Base-by-base conservation (phyloP, 2,888 invertebrate genomes). In the Lycia hirtaria region DNA sequence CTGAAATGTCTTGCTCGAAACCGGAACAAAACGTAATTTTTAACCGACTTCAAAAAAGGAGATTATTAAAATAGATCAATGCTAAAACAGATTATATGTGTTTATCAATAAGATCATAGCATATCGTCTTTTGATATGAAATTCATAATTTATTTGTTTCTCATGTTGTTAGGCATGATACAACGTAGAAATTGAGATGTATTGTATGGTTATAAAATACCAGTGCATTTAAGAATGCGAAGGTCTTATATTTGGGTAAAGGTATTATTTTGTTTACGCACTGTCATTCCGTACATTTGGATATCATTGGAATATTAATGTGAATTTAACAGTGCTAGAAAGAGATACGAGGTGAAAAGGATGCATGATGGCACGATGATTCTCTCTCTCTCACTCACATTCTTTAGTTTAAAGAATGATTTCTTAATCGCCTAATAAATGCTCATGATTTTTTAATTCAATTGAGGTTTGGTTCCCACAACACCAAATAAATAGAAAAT, bases 211-310 rank as follows among this genome's bases (percentile, higher is more conserved):
- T 58, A 30, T 48, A 58, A 20, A 58, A 19, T 54, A 52, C 26
- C 73, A 75, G 71, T 75, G 65, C 75, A 70, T 68, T 65, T 65
- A 69, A 73, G 74, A 71, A 73, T 59, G 68, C 75, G 70, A n/a
- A n/a, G n/a, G 69, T 75, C 72, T 83, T 78, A 72, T 76, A 80
- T 76, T 81, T 83, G 81, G 88, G 87, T 82, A 78, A 78, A 85
- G 87, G 87, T 88, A 86, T 79, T 79, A 68, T 78, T 75, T 73
- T 82, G 75, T 78, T 82, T 76, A 70, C 56, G 71, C 76, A 78
- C 65, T 56, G 57, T 68, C 83, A 81, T 77, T 62, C 49, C 75
- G 73, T 50, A 28, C 51, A 47, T 57, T 52, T 53, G 52, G 53
- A 58, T 30, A 12, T 15, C 28, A 47, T 51, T 15, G 7, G n/a